Conservation (phyloP, 2,113 vertebrate genomes). For the Lophura nycthemera region DNA sequence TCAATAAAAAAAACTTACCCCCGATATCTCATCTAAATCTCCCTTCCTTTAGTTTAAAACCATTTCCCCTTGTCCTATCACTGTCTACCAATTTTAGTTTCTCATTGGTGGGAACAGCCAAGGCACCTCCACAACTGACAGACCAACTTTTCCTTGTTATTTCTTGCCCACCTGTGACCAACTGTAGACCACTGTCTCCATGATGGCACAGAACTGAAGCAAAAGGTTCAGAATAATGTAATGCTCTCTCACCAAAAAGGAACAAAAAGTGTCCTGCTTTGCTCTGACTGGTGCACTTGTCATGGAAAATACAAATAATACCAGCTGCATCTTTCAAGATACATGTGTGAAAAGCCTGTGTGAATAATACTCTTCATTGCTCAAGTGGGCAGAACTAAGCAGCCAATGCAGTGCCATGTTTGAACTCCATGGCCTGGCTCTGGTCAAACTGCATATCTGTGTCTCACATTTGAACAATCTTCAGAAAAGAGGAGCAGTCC, state of each 20-base stretch:
- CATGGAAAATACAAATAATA: slow-evolving; percentile 16
- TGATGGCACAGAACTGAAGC: background rate
- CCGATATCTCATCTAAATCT: too few relatives aligned
- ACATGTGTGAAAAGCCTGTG: background rate
- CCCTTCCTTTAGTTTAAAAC: too few relatives aligned
- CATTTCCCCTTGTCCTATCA: too few relatives aligned
- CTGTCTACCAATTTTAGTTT: background rate
- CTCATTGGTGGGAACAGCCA: background rate
- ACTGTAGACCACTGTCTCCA: background rate
- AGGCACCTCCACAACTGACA: background rate
- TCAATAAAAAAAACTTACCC: too few relatives aligned
- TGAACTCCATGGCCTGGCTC: background rate
- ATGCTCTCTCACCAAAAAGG: background rate
- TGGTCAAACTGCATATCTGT: background rate
- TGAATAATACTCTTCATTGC: background rate
- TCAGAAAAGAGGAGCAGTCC: background rate
- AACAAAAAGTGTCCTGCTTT: background rate
- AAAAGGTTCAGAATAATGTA: background rate
- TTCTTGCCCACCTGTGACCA: background rate
- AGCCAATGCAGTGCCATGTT: fast-evolving
- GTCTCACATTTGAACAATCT: background rate
- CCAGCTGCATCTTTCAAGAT: slow-evolving; percentile 18
- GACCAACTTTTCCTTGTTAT: background rate
- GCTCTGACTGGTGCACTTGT: background rate
- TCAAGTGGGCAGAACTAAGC: background rate